These are phyloP conservation scores for Villa cingulata DNA, from an alignment of 2,888 invertebrate genomes.

Conservation along the genomic window DNA sequence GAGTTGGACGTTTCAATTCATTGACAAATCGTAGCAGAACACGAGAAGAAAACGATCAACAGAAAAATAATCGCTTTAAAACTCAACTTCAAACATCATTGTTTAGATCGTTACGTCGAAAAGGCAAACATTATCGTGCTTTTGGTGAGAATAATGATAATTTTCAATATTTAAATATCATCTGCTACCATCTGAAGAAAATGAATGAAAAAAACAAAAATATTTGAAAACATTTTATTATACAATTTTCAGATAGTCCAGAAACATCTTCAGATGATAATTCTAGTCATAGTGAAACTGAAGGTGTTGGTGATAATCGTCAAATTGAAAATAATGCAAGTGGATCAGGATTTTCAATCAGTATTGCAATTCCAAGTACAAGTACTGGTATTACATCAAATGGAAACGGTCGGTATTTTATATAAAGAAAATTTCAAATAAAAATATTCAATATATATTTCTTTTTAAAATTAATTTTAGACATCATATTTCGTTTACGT, in stretches of 20 bases:
- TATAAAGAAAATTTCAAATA: background rate
- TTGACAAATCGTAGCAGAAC: conserved; percentile 9
- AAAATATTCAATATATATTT: no score
- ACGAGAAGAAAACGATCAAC: conserved; percentile 10
- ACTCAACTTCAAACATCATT: conserved; percentile 3
- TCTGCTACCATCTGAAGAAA: background rate
- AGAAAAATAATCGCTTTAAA: conserved; percentile 5
- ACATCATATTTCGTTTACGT: conserved; percentile 37
- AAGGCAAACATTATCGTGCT: conserved; percentile 7
- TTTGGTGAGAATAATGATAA: background rate
- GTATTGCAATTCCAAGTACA: conserved; percentile 37
- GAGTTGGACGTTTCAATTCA: conserved; percentile 12
- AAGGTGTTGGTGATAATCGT: background rate
- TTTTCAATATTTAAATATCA: background rate
- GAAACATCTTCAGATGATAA: conserved; percentile 13
- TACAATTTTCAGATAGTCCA: conserved; percentile 3
- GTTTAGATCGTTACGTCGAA: conserved; percentile 7
- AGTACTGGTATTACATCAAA: conserved; percentile 43
- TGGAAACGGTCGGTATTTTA: conserved; percentile 20
- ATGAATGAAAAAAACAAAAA: background rate
- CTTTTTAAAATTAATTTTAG: no score
- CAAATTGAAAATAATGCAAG: background rate
- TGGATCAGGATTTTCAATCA: conserved; percentile 24
- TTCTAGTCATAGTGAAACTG: background rate
- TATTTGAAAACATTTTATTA: background rate